Evolutionary conservation across 2,888 invertebrate species (phyloP).

Genomic region (Phyllotreta cruciferae): DNA sequence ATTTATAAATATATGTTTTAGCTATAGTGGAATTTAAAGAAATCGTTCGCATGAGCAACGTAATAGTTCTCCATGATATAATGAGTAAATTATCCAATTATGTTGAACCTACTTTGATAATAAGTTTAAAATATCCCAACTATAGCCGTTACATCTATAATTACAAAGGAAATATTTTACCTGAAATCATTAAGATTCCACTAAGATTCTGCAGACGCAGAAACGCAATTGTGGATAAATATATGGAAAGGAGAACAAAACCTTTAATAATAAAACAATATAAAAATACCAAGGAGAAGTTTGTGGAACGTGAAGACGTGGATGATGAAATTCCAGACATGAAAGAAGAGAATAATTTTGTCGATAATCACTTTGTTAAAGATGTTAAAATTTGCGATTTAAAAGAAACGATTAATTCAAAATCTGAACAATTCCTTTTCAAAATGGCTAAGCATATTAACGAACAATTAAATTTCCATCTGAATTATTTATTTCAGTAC

Average conservation of each 20-base stretch:
- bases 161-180: slow-evolving; percentile 35
- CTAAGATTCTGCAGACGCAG: slow-evolving; percentile 18
- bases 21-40: slow-evolving; percentile 24
- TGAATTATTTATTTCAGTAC: no score
- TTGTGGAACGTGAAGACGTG: background rate
- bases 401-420: no score
- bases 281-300: slow-evolving; percentile 1
- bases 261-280: background rate
- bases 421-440: no score
- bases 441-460: no score
- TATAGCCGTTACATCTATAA: slow-evolving; percentile 31
- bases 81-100: slow-evolving; percentile 33
- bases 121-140: slow-evolving; percentile 34
- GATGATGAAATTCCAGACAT: no score
- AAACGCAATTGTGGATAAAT: slow-evolving; percentile 16
- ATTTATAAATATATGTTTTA: slow-evolving; percentile 25
- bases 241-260: slow-evolving; percentile 11
- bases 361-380: no score
- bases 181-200: slow-evolving; percentile 29
- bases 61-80: slow-evolving; percentile 35
- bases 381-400: no score
- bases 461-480: no score
- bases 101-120: slow-evolving; percentile 38
- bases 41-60: slow-evolving; percentile 19
- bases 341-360: no score